These are phyloP conservation scores for Platygyra sinensis DNA, from an alignment of 64 coral and sea anemone genomes.

Conservation along the genomic window DNA sequence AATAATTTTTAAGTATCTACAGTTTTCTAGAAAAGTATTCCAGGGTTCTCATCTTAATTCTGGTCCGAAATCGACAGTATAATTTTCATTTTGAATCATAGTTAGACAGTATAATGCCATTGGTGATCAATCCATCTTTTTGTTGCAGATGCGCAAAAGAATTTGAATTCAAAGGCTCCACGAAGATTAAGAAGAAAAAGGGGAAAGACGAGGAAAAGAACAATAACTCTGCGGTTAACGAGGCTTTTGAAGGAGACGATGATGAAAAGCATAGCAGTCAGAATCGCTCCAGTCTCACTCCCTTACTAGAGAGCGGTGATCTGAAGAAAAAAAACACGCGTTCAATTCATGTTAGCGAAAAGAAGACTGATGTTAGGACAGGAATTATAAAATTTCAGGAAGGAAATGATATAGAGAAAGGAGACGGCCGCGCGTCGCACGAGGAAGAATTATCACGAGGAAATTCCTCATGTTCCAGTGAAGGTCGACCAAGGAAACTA, in stretches of 20 bases:
- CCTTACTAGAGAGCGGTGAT: neutral
- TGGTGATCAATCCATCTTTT: neutral
- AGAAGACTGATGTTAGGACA: neutral
- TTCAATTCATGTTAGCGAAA: neutral
- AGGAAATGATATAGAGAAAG: neutral
- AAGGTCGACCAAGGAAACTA: neutral
- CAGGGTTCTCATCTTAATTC: no score
- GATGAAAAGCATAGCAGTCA: neutral
- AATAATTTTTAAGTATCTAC: no score
- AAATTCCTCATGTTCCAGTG: neutral
- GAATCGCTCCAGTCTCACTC: neutral
- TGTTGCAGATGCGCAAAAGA: slow-evolving; percentile 12
- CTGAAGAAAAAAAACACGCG: neutral
- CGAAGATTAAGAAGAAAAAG: slow-evolving; percentile 13
- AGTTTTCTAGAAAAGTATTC: no score
- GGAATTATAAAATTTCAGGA: neutral
- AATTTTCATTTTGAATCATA: neutral
- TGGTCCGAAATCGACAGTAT: no score
- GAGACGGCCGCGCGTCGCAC: neutral
- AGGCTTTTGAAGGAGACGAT: neutral
- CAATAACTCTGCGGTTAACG: neutral
- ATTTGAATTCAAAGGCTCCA: slow-evolving; percentile 15
- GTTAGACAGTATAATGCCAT: neutral
- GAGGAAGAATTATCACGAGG: neutral
- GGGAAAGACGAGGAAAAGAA: neutral